Base-by-base conservation (phyloP, 2,888 invertebrate genomes). In the Leptarthrus brevirostris region DNA sequence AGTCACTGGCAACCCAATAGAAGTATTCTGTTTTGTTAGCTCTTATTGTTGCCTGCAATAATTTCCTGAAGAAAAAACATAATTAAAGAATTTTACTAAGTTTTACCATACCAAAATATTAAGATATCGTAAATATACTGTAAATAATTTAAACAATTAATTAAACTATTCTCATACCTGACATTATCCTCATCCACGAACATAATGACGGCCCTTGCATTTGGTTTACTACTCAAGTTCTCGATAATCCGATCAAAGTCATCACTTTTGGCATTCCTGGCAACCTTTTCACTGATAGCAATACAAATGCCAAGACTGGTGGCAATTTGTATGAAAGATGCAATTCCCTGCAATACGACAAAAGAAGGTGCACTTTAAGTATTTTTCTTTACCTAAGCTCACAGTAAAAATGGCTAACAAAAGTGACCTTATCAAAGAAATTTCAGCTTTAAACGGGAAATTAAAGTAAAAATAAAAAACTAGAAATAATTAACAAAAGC, bases 131-230 rank as follows among this genome's bases (percentile, higher is more conserved):
- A n/a, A n/a, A n/a, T n/a, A n/a, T n/a, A n/a, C n/a, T n/a, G n/a
- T n/a, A n/a, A n/a, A n/a, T n/a, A n/a, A n/a, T n/a, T n/a, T n/a
- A n/a, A n/a, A n/a, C n/a, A n/a, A n/a, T n/a, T n/a, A 30, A 30
- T 8, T 8, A 30, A 30, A 5, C 16, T 24, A 44, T 20, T 8
- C 6, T 3, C 58, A 80, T 79, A 88, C 88, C 88, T 86, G 72
- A 87, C 87, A 82, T 91, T 91, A 81, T 92, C 92, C 82, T 92
- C 91, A 80, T 91, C 90, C 22, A 91, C 91, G 81, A 92, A 92
- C 83, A 91, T 87, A 20, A 92, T 88, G 30, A 92, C 90, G 6
- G 88, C 90, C 61, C 89, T 83, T 40, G 91, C 91, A 78, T 88
- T 88, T 64, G 87, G 86, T 77, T 89, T 87, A n/a, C 85, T 82